Evolutionary conservation across 2,797 vertebrate genomes (phyloP).

Genomic region (Crenichthys baileyi): DNA sequence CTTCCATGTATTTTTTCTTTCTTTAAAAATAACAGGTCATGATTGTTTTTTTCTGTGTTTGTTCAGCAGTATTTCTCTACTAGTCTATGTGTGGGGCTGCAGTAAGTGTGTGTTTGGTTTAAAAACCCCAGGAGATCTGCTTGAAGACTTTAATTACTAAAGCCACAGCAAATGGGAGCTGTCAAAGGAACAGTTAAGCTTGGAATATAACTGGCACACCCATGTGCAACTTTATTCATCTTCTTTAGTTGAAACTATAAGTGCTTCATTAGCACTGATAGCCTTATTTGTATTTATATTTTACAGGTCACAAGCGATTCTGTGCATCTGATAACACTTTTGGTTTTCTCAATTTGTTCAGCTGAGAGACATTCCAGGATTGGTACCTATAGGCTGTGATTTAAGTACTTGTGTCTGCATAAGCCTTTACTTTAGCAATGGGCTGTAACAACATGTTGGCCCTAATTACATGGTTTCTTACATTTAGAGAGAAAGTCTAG

Average conservation of each 20-base stretch:
- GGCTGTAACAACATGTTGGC: conserved; percentile 70
- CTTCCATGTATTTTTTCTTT: background rate
- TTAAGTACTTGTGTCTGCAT: conserved; percentile 37
- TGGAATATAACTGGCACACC: conserved; percentile 13
- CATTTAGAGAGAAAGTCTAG: conserved; percentile 63
- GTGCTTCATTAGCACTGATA: conserved; percentile 17
- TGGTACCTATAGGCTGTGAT: conserved; percentile 54
- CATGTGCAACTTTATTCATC: conserved; percentile 10
- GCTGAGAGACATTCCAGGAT: conserved; percentile 46
- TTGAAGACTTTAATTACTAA: conserved; percentile 22
- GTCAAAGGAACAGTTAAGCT: background rate
- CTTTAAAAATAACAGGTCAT: background rate
- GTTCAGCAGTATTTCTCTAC: background rate
- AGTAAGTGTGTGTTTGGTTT: conserved; percentile 13
- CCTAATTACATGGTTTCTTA: conserved; percentile 67
- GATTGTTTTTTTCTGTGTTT: background rate
- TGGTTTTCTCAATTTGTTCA: conserved; percentile 44
- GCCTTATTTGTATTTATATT: conserved; percentile 22
- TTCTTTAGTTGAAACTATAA: conserved; percentile 23
- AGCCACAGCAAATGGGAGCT: conserved; percentile 17
- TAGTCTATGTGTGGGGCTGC: background rate
- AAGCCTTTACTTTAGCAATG: conserved; percentile 50
- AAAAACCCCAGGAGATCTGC: conserved; percentile 1
- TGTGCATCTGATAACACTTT: conserved; percentile 35
- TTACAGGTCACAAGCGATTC: conserved; percentile 23